These are phyloP conservation scores for Sterna hirundo DNA, from an alignment of 2,113 vertebrate species.

Conservation along the genomic window DNA sequence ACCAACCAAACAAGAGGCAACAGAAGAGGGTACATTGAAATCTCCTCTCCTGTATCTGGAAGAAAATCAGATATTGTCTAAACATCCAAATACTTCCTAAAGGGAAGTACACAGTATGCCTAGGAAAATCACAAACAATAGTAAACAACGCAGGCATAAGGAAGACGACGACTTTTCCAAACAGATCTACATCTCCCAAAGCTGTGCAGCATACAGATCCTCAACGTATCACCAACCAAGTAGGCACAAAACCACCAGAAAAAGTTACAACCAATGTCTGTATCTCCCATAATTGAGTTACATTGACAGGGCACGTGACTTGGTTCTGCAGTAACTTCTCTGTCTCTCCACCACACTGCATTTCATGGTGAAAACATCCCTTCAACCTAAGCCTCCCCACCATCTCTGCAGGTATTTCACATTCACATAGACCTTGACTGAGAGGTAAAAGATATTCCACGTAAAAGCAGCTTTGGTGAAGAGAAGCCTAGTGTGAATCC, in stretches of 20 bases:
- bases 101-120: not conserved
- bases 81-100: not conserved
- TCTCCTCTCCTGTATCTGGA: not conserved
- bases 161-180: not conserved
- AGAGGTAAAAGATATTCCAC: not conserved
- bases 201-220: not conserved
- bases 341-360: not conserved
- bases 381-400: not conserved
- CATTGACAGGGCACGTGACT: fast-evolving
- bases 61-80: not conserved
- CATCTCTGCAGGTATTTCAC: not conserved
- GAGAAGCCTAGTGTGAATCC: not conserved
- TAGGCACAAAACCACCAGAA: not conserved
- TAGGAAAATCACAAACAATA: not conserved
- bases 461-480: not conserved
- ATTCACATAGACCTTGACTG: not conserved
- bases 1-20: not conserved
- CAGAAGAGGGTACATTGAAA: not conserved
- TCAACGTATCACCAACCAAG: not conserved
- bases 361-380: not conserved
- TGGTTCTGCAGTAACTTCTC: not conserved
- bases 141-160: not conserved
- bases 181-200: not conserved
- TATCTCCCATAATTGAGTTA: not conserved
- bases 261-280: not conserved